phyloP scores from a whole-genome alignment of 2,888 invertebrate genomes.

The Nyleta sp. region DNA sequence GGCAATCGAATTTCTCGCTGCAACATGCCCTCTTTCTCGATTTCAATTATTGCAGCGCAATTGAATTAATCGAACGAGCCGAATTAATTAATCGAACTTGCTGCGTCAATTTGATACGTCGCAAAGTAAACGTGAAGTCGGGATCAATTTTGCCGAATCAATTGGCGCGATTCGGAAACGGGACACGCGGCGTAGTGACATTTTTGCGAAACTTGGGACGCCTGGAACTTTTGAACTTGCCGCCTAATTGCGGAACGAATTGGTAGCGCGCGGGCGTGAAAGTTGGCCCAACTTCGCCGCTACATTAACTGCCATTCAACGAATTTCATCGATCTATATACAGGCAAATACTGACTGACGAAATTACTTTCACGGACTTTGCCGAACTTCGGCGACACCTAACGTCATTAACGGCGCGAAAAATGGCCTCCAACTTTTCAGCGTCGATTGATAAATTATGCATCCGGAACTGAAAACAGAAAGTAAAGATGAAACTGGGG shows the following conservation, averaged over 20 bases:
- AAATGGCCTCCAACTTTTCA: conserved; percentile 24
- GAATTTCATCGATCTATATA: conserved; percentile 43
- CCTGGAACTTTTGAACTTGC: conserved; percentile 49
- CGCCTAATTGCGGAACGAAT: conserved; percentile 43
- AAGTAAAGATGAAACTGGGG: neutral
- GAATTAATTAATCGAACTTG: neutral
- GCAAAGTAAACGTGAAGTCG: neutral
- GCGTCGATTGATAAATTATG: conserved; percentile 33
- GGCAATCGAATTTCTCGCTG: neutral
- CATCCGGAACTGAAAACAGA: neutral
- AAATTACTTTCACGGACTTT: conserved; percentile 48
- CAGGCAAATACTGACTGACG: conserved; percentile 20
- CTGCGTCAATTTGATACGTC: neutral
- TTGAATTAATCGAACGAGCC: neutral
- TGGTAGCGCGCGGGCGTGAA: conserved; percentile 43
- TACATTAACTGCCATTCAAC: conserved; percentile 47
- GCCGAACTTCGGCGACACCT: conserved; percentile 35
- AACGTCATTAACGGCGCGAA: conserved; percentile 33
- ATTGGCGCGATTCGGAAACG: neutral
- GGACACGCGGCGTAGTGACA: neutral
- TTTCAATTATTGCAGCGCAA: neutral
- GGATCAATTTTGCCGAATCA: neutral
- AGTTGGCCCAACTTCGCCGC: conserved; percentile 50
- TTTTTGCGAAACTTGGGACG: conserved; percentile 11
- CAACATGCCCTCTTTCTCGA: neutral